Evolutionary conservation across 2,113 vertebrate species (phyloP).

Genomic region (Chionis minor): DNA sequence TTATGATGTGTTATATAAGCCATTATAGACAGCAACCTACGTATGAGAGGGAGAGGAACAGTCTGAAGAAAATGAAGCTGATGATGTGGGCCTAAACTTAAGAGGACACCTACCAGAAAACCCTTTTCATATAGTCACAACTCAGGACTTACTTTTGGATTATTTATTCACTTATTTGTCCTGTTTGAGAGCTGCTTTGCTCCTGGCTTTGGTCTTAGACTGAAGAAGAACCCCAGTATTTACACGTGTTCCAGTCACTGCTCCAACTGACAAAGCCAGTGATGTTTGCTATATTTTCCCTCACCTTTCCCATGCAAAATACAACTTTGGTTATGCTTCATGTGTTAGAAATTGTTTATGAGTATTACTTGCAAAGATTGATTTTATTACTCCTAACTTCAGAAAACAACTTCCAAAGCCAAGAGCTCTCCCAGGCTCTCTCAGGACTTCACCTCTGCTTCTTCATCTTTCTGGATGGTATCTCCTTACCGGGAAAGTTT

Average conservation of each 20-base stretch:
- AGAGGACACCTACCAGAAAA: not conserved
- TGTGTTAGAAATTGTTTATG: not conserved
- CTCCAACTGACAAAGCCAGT: not conserved
- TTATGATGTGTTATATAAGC: not conserved
- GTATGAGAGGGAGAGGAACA: not conserved
- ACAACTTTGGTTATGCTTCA: accelerated
- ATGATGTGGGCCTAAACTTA: not conserved
- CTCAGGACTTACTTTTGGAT: not conserved
- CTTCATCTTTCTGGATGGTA: not conserved
- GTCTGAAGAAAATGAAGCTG: not conserved
- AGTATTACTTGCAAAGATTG: not conserved
- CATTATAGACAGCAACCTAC: not conserved
- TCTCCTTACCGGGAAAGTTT: not conserved
- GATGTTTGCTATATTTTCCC: not conserved
- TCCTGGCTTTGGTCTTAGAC: not conserved
- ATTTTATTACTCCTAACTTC: not conserved
- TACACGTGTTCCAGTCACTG: not conserved
- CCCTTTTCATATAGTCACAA: not conserved
- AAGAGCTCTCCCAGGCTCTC: not conserved
- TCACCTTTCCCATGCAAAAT: not conserved
- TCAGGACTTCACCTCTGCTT: not conserved
- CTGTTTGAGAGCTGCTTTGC: not conserved
- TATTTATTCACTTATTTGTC: not conserved
- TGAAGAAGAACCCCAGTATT: not conserved
- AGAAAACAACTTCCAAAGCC: not conserved